Conservation (phyloP, 2,113 vertebrate genomes). For the Elachura formosa region DNA sequence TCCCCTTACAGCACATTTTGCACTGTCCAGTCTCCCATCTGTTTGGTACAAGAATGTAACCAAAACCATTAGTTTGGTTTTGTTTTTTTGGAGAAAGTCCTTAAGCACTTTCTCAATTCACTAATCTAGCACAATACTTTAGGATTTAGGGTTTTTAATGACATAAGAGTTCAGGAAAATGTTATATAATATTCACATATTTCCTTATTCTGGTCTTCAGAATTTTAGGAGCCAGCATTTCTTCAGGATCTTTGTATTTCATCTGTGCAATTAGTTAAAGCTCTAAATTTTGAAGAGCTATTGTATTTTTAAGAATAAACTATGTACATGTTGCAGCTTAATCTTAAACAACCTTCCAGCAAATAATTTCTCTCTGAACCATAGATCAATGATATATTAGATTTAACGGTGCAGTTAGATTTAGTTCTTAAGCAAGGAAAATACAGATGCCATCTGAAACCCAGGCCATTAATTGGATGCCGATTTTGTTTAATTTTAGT, state of each 20-base stretch:
- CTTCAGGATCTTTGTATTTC: neutral
- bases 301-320: neutral
- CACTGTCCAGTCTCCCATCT: neutral
- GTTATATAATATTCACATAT: neutral
- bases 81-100: no score
- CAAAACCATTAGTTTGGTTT: neutral
- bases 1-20: neutral
- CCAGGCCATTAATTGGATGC: conserved; percentile 16
- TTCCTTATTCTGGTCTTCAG: neutral
- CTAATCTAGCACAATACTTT: neutral
- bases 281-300: neutral
- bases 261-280: neutral
- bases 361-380: neutral
- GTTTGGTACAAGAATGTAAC: neutral
- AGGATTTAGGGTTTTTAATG: neutral
- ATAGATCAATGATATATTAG: neutral
- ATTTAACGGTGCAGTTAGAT: neutral
- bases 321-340: neutral
- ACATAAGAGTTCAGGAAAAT: neutral
- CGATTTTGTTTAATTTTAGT: conserved; percentile 39
- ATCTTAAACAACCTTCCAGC: neutral
- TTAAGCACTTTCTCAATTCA: neutral
- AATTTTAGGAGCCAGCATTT: neutral
- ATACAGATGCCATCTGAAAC: conserved; percentile 36
- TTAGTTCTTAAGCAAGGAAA: conserved; percentile 1